Conservation (phyloP, 2,113 vertebrate genomes). For the Willisornis vidua region DNA sequence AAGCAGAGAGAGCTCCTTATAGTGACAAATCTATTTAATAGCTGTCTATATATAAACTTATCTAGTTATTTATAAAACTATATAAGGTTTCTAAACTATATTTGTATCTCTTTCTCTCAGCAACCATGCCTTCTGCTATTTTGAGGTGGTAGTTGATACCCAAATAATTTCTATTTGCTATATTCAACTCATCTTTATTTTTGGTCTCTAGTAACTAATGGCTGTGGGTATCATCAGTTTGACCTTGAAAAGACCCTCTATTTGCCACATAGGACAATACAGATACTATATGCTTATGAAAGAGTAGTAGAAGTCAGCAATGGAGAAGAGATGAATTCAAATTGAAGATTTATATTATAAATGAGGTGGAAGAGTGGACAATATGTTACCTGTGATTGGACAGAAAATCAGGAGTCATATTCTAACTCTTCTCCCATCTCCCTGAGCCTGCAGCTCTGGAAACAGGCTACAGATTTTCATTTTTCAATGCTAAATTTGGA, state of each 20-base stretch:
- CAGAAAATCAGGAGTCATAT: not conserved
- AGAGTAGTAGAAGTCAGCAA: not conserved
- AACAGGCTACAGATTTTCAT: not conserved
- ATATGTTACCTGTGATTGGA: not conserved
- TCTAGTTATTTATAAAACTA: slow-evolving; percentile 54
- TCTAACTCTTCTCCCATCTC: not conserved
- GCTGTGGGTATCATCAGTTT: not conserved
- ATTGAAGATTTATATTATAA: not conserved
- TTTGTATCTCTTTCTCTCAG: slow-evolving; percentile 62
- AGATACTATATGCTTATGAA: not conserved
- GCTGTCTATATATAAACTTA: slow-evolving; percentile 1
- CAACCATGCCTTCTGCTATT: slow-evolving; percentile 58
- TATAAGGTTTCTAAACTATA: slow-evolving; percentile 62
- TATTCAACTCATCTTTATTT: slow-evolving; percentile 58
- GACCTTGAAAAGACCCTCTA: not conserved
- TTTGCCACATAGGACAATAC: not conserved
- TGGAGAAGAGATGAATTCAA: not conserved
- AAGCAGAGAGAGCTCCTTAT: not conserved
- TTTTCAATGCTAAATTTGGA: not conserved
- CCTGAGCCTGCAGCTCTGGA: not conserved
- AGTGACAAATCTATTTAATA: not conserved
- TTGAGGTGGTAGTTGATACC: slow-evolving; percentile 53
- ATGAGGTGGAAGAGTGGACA: not conserved
- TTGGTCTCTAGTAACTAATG: not conserved
- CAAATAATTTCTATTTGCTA: slow-evolving; percentile 42